Evolutionary conservation across 2,113 vertebrate species (phyloP).

Genomic region (Oreocharis arfaki): DNA sequence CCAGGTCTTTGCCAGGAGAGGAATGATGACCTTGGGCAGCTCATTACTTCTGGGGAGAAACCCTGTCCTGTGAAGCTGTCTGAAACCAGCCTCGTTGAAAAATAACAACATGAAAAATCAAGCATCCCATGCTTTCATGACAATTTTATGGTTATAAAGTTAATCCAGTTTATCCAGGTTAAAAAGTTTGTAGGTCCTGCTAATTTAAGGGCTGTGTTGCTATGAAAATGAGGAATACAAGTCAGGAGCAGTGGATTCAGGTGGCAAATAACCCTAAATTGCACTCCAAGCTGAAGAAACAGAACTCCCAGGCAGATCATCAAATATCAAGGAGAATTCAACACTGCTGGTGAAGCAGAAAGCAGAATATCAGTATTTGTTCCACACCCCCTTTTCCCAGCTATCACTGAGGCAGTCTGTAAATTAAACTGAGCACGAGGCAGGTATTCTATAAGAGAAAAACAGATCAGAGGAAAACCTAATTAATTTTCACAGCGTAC

Average conservation of each 20-base stretch:
- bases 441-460: not conserved
- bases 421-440: not conserved
- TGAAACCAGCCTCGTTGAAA: not conserved
- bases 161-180: not conserved
- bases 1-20: not conserved
- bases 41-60: not conserved
- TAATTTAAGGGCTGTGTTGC: not conserved
- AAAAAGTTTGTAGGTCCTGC: not conserved
- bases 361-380: not conserved
- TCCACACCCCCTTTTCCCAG: not conserved
- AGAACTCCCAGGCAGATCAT: not conserved
- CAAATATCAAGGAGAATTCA: not conserved
- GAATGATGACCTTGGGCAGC: not conserved
- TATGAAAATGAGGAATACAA: not conserved
- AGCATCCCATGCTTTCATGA: not conserved
- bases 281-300: not conserved
- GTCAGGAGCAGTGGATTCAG: not conserved
- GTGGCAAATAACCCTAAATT: not conserved
- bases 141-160: not conserved
- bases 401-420: not conserved
- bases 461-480: slow-evolving; percentile 48
- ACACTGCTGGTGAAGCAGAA: not conserved
- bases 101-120: not conserved
- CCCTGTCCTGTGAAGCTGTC: not conserved
- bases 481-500: slow-evolving; percentile 51